A percentile compares a stretch with the other conserved stretches of the same genome.
phyloP scores from a whole-genome alignment of 2,797 vertebrate genomes.

The Ctenosaura bakeri region DNA sequence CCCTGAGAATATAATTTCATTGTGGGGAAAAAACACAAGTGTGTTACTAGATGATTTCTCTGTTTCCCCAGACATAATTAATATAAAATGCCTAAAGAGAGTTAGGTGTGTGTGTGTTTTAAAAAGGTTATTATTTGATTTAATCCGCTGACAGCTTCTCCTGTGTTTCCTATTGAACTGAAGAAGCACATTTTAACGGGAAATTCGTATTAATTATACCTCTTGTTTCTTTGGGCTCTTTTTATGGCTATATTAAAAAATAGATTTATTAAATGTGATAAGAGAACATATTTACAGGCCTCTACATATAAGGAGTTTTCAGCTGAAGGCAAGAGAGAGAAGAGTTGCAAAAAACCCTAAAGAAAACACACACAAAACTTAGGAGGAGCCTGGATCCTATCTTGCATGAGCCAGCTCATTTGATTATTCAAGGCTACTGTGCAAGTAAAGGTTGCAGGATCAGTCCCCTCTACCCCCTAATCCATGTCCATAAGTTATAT shows the following conservation, averaged over 20 bases:
- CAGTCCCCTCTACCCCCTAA: conserved; percentile 3
- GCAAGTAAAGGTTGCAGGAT: conserved; percentile 31
- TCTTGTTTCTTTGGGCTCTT: conserved; percentile 62
- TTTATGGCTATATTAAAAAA: conserved; percentile 61
- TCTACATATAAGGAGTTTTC: conserved; percentile 44
- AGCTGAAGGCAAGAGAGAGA: conserved; percentile 46
- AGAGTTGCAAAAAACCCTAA: conserved; percentile 8
- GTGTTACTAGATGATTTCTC: conserved; percentile 41
- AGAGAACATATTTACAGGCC: conserved; percentile 67
- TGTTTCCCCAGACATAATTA: conserved; percentile 54
- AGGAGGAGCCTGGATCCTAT: conserved; percentile 33
- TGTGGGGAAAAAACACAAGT: conserved; percentile 60
- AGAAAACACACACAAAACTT: conserved; percentile 1
- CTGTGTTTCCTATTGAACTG: background rate
- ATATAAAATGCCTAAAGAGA: conserved; percentile 57
- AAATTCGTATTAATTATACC: background rate
- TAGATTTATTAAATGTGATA: conserved; percentile 67
- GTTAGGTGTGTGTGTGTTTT: conserved; percentile 40
- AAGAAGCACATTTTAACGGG: background rate
- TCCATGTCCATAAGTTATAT: conserved; percentile 35
- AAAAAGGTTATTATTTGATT: background rate
- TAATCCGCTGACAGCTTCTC: background rate
- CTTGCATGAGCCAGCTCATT: conserved; percentile 53
- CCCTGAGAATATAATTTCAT: conserved; percentile 75
- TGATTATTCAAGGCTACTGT: conserved; percentile 25